These are phyloP conservation scores for Oscheius sp. DNA, from an alignment of 2,888 invertebrate species.

Conservation along the genomic window DNA sequence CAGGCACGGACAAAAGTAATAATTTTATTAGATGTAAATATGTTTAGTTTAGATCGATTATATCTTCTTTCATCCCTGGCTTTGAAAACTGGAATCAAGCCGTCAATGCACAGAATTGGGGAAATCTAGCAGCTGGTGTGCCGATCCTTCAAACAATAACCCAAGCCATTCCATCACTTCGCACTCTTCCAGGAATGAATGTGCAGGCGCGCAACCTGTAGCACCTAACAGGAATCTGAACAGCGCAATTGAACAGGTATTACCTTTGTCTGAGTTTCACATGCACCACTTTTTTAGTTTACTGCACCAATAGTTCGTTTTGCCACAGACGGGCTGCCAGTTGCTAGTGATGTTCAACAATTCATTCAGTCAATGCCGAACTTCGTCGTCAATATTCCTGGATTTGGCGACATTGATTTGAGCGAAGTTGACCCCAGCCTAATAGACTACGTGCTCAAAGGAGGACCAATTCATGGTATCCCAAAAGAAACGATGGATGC, in stretches of 20 bases:
- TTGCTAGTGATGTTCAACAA: slow-evolving; percentile 54
- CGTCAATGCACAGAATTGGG: slow-evolving; percentile 16
- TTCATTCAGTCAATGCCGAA: slow-evolving; percentile 66
- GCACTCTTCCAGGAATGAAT: slow-evolving; percentile 57
- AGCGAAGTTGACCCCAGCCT: slow-evolving; percentile 51
- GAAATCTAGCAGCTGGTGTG: slow-evolving; percentile 36
- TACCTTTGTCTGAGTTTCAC: neutral
- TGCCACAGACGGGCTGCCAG: slow-evolving; percentile 58
- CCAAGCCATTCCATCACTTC: slow-evolving; percentile 58
- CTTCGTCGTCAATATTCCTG: slow-evolving; percentile 70
- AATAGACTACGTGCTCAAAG: slow-evolving; percentile 60
- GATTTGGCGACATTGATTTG: slow-evolving; percentile 68
- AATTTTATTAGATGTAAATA: too few species aligned
- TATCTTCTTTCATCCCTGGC: slow-evolving; percentile 57
- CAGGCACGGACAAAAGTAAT: too few species aligned
- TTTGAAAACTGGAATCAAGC: slow-evolving; percentile 25
- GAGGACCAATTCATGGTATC: slow-evolving; percentile 70
- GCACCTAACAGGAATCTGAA: slow-evolving; percentile 52
- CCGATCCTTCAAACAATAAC: slow-evolving; percentile 59
- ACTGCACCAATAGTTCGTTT: slow-evolving; percentile 66
- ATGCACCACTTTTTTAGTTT: slow-evolving; percentile 42
- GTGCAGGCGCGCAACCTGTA: slow-evolving; percentile 40
- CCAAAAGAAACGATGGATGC: slow-evolving; percentile 67
- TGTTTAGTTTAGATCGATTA: slow-evolving; percentile 41
- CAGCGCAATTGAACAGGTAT: slow-evolving; percentile 59